A percentile compares a stretch with the other conserved stretches of the same genome.
Evolutionary conservation across 2,888 invertebrate genomes (phyloP).

Genomic region (Nephrotoma flavescens): DNA sequence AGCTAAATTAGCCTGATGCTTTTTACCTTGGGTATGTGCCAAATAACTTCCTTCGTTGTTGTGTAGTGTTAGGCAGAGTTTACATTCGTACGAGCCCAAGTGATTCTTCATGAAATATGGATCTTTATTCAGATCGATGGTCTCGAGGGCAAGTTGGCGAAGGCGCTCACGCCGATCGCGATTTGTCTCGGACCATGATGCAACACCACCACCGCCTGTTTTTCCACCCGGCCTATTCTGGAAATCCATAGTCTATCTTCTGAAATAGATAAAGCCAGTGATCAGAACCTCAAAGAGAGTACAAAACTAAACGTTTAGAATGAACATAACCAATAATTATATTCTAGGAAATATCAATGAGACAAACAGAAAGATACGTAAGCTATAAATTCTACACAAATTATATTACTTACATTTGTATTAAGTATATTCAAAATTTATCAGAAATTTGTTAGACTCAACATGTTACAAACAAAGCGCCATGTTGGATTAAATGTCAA

Average conservation of each 20-base stretch:
- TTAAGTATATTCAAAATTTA: neutral
- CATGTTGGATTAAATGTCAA: neutral
- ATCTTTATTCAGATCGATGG: conserved; percentile 97
- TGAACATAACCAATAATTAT: neutral
- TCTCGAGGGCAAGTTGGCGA: conserved; percentile 91
- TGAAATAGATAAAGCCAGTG: neutral
- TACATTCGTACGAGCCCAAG: conserved; percentile 96
- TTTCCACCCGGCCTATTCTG: conserved; percentile 98
- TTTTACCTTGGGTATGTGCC: conserved; percentile 98
- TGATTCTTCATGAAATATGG: conserved; percentile 99
- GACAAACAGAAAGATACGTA: neutral
- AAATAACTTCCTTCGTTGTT: conserved; percentile 99
- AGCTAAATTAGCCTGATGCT: conserved; percentile 97
- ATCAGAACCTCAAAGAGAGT: neutral
- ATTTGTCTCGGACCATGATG: conserved; percentile 98
- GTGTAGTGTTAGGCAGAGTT: conserved; percentile 93
- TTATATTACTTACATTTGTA: neutral
- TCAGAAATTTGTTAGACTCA: neutral
- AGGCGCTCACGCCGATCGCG: conserved; percentile 90
- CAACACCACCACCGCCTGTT: conserved; percentile 98
- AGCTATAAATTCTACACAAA: neutral
- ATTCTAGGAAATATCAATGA: neutral
- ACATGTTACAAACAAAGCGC: neutral
- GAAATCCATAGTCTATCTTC: conserved; percentile 67
- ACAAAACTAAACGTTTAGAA: neutral